A percentile compares a stretch with the other conserved stretches of the same genome.
Evolutionary conservation across 1,140 invertebrate genomes (phyloP).

Genomic region (Drosophila setifemur): DNA sequence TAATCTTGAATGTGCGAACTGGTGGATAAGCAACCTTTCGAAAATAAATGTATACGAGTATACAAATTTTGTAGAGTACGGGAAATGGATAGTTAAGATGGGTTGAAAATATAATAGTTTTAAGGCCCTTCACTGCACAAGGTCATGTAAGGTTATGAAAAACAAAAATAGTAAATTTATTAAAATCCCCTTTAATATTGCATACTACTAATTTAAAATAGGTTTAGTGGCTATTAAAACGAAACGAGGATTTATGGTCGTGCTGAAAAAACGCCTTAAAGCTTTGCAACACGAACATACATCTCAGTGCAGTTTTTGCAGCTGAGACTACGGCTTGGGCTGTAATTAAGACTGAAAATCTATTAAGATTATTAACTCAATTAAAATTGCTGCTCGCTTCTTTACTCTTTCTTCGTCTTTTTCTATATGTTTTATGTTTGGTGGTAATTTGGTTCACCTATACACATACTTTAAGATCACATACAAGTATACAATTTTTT

Average conservation of each 20-base stretch:
- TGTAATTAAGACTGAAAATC: constrained; percentile 65
- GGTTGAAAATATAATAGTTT: too few relatives aligned
- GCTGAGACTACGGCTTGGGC: constrained; percentile 17
- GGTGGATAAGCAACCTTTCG: constrained; percentile 16
- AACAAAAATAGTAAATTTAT: too few relatives aligned
- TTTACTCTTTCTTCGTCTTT: constrained; percentile 37
- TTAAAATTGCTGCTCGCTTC: constrained; percentile 59
- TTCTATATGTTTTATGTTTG: constrained; percentile 43
- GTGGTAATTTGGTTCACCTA: constrained; percentile 53
- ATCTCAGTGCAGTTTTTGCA: constrained; percentile 2
- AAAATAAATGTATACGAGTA: constrained; percentile 22
- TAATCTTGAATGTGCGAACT: too few relatives aligned
- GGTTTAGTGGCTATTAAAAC: background rate
- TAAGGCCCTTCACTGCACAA: too few relatives aligned
- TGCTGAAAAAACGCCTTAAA: constrained; percentile 1
- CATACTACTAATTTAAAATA: too few relatives aligned
- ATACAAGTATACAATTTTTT: too few relatives aligned
- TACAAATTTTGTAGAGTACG: too few relatives aligned
- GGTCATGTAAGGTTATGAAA: too few relatives aligned
- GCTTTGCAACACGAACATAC: background rate
- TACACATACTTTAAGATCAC: too few relatives aligned
- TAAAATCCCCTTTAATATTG: too few relatives aligned
- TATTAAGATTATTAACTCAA: constrained; percentile 74
- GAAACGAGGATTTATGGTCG: background rate
- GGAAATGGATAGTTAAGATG: too few relatives aligned